phyloP scores from a whole-genome alignment of 2,888 invertebrate species.

The Thymelicus acteon region DNA sequence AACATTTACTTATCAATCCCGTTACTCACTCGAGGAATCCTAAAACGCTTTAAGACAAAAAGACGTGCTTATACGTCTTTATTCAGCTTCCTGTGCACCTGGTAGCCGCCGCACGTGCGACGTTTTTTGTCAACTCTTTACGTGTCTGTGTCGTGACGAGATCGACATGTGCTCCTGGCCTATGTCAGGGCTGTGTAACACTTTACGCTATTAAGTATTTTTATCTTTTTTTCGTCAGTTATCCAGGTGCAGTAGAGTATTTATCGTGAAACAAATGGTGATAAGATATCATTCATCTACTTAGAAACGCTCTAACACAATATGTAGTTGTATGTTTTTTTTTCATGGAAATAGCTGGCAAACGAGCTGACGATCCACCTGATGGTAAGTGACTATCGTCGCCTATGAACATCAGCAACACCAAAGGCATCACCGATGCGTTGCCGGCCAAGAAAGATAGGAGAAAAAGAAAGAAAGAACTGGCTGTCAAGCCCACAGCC shows the following conservation, averaged over 20 bases:
- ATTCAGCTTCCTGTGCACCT: conserved; percentile 50
- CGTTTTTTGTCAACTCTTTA: conserved; percentile 31
- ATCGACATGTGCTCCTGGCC: conserved; percentile 13
- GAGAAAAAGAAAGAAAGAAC: too few species aligned
- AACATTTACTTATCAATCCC: conserved; percentile 6
- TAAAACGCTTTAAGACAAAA: conserved; percentile 10
- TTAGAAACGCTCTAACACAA: too few species aligned
- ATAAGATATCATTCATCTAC: too few species aligned
- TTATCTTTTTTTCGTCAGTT: background rate
- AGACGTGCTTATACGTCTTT: conserved; percentile 6
- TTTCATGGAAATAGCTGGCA: too few species aligned
- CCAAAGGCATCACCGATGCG: too few species aligned
- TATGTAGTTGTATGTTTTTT: too few species aligned
- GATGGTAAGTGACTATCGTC: too few species aligned
- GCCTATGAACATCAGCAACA: too few species aligned
- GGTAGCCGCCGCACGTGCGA: conserved; percentile 49
- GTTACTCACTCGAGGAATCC: background rate
- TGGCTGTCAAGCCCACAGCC: too few species aligned
- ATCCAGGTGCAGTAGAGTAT: background rate
- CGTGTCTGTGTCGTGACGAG: conserved; percentile 38
- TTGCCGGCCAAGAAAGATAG: too few species aligned
- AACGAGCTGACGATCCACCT: too few species aligned
- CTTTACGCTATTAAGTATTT: background rate
- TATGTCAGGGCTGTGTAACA: conserved; percentile 9
- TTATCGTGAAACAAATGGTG: too few species aligned